Conservation (phyloP, 2,797 vertebrate genomes). For the Orestias chungarensis region DNA sequence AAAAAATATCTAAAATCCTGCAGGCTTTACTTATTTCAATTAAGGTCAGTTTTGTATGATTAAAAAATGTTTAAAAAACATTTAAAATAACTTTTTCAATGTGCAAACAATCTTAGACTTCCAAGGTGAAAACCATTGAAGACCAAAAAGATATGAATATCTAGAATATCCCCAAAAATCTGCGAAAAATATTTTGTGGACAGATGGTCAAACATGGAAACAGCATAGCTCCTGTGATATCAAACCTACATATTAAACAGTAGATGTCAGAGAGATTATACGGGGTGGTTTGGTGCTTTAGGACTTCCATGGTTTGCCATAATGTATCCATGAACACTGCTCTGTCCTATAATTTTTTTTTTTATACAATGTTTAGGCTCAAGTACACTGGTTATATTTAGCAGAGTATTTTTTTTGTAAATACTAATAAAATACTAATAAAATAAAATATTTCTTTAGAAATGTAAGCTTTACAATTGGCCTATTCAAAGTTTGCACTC, state of each 20-base stretch:
- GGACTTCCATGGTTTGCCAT: fast-evolving
- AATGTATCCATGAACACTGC: neutral
- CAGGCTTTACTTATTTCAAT: no score
- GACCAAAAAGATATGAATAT: neutral
- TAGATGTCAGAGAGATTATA: no score
- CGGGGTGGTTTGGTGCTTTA: neutral
- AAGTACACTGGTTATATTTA: no score
- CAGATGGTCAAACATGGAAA: neutral
- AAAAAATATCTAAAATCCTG: neutral
- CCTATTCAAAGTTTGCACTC: neutral
- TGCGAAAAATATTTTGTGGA: neutral
- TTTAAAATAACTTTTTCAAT: neutral
- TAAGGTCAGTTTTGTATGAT: no score
- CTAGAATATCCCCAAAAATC: neutral
- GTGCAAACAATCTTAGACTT: neutral
- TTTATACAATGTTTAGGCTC: no score
- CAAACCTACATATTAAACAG: no score
- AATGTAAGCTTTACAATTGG: neutral
- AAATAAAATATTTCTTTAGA: neutral
- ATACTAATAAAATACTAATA: no score
- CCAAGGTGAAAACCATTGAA: neutral
- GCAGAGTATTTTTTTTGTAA: no score
- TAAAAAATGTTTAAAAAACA: no score
- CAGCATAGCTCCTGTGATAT: no score
- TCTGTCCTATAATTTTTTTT: neutral